Base-by-base conservation (phyloP, 1,140 invertebrate species). In the Megalonaias nervosa region DNA sequence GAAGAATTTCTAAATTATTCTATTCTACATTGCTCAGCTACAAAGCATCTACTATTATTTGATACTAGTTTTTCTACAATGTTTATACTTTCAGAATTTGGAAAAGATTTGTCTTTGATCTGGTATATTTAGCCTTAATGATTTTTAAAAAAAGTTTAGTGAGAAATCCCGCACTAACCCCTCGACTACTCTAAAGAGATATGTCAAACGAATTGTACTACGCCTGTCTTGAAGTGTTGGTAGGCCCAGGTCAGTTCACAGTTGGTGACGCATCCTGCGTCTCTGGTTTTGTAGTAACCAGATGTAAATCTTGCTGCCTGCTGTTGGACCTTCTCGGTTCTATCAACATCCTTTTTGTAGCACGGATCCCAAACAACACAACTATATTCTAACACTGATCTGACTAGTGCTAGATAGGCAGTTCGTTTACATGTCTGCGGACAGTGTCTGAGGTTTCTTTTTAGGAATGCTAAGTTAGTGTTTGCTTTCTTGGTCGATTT, bases 361-460 rank as follows among this genome's bases (percentile, higher is more conserved):
- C 66, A 57, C 9, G 72, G 72, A 38, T 74, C 61, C 64, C 61
- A 74, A 3, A 31, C 2, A 31, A 31, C 26, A 31, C 26, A 31
- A 31, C 26, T 2, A 31, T 31, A 31, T 31, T 4, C 1, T 31
- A 31, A 31, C 26, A 31, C 26, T 1, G 26, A 31, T 31, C 1
- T 31, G 26, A 31, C 26, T 31, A 31, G 26, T 2, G 26, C 26
- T 31, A 31, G 26, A 31, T 31, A 31, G 26, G 26, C 26, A 13
- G 68, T 80, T 67, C 60, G 62, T 21, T 26, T 56, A 48, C 79
- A 56, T n/a, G 48, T 15, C 55, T 26, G 12, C 13, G 74, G 64
- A 65, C 74, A 80, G 64, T 71, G 69, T 19, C 67, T 74, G 2
- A 77, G 56, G 55, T 80, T 80, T 26, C 79, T 67, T 11, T 31